Percentiles rank a stretch among this genome's conserved stretches.
Conservation (phyloP, 1,140 invertebrate genomes). For the Holcopasites calliopsidis region DNA sequence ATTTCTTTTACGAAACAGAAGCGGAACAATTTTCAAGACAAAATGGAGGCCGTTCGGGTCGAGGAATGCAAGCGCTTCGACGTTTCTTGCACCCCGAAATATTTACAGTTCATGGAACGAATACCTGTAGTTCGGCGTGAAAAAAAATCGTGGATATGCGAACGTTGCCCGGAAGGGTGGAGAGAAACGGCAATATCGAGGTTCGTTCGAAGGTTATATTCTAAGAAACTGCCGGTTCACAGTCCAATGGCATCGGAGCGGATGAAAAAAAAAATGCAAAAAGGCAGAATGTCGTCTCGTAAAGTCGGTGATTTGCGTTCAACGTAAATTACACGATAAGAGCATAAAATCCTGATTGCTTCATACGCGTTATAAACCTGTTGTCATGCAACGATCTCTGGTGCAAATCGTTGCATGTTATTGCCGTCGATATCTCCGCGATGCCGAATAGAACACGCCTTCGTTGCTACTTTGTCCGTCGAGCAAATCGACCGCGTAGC, state of each 20-base stretch:
- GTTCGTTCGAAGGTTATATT: not conserved
- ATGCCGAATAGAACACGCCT: constrained; percentile 53
- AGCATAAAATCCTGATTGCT: constrained; percentile 71
- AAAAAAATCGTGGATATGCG: not conserved
- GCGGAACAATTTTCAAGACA: not conserved
- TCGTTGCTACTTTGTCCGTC: constrained; percentile 54
- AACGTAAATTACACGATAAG: constrained; percentile 73
- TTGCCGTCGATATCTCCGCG: constrained; percentile 20
- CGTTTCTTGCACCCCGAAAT: not conserved
- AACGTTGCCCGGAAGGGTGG: not conserved
- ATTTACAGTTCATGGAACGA: not conserved
- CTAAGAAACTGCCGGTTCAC: not conserved
- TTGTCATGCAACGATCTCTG: constrained; percentile 69
- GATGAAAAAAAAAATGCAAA: constrained; percentile 62
- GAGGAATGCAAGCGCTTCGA: not conserved
- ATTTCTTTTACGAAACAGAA: not conserved
- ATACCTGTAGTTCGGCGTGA: not conserved
- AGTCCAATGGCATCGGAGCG: not conserved
- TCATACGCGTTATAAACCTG: constrained; percentile 67
- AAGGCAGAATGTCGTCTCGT: constrained; percentile 64
- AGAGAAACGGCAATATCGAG: not conserved
- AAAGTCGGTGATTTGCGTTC: constrained; percentile 71
- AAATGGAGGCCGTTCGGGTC: not conserved
- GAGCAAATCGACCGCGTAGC: not conserved
- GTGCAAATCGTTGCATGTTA: constrained; percentile 46